Evolutionary conservation across 2,113 vertebrate genomes (phyloP), one percentile per base, ranked within the genome.

Genomic region (Recurvirostra avosetta): DNA sequence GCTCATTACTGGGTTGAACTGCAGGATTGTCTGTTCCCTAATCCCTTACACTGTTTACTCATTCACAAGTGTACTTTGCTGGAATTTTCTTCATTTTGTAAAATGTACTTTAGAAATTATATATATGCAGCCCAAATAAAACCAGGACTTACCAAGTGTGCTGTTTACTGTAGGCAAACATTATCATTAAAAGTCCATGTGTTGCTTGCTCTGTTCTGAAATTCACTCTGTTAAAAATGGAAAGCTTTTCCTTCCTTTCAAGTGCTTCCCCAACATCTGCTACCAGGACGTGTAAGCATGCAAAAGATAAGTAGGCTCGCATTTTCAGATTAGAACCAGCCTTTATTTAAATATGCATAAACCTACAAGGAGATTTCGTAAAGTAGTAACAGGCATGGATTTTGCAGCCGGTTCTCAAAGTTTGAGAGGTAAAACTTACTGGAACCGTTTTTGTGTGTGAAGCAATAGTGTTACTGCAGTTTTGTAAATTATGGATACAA

Each of bases 131-230:
- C 74, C 66, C 83, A 90, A 87, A 86, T 90, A 76, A 88, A 88
- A 74, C 62, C 67, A 83, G 66, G 70, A 90, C 49, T 90, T 94
- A 84, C 65, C 32, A 72, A 82, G 58, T 74, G 45, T 50, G 34
- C 43, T 78, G 82, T 95, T 91, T 91, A 93, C 89, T 71, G 66
- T 62, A 67, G 55, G 66, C 87, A 95, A 93, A 92, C 43, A 89
- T 86, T 95, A 94, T 89, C 90, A 93, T 61, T 92, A 73, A 74
- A 92, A 92, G 76, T 71, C 68, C 86, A 86, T 91, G 83, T 94
- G 80, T 72, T 1, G 9, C 53, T 95, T 81, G 47, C 53, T 92
- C 52, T 82, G 84, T 71, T 85, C 50, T 61, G 65, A 94, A 96
- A 95, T 59, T 56, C 59, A 81, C 30, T 66, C 32, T 74, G 59